These are phyloP conservation scores for Diglossa cyanea DNA, from an alignment of 2,797 vertebrate species.

Conservation along the genomic window DNA sequence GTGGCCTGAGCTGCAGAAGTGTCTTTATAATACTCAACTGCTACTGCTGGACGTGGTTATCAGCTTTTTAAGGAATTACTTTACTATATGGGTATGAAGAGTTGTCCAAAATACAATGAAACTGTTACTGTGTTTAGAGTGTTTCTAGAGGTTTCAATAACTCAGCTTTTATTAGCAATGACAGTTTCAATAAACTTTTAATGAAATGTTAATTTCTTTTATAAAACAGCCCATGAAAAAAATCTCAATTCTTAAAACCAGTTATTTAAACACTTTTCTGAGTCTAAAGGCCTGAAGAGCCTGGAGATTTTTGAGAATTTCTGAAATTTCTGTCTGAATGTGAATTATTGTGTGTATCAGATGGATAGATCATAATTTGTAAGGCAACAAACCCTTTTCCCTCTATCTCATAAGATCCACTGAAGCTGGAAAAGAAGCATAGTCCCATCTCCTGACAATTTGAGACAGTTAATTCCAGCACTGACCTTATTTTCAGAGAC, in stretches of 20 bases:
- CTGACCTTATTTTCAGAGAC: neutral
- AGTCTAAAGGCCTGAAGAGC: neutral
- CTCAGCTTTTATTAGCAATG: conserved; percentile 17
- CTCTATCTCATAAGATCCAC: neutral
- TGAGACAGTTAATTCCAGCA: neutral
- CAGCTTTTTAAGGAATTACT: neutral
- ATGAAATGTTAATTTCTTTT: neutral
- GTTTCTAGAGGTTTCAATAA: neutral
- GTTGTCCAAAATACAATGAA: neutral
- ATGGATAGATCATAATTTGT: neutral
- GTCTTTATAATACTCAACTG: neutral
- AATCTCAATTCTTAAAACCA: neutral
- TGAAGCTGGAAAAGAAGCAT: neutral
- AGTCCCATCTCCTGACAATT: neutral
- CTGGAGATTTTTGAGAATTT: neutral
- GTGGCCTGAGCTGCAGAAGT: neutral
- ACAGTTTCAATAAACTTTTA: neutral
- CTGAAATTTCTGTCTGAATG: neutral
- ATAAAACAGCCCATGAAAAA: neutral
- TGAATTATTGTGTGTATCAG: neutral
- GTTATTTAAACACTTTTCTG: neutral
- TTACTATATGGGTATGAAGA: neutral
- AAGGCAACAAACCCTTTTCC: neutral
- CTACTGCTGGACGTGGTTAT: neutral
- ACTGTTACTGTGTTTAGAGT: neutral